Conservation (phyloP, 2,113 vertebrate species). For the Dendropsophus ebraccatus region DNA sequence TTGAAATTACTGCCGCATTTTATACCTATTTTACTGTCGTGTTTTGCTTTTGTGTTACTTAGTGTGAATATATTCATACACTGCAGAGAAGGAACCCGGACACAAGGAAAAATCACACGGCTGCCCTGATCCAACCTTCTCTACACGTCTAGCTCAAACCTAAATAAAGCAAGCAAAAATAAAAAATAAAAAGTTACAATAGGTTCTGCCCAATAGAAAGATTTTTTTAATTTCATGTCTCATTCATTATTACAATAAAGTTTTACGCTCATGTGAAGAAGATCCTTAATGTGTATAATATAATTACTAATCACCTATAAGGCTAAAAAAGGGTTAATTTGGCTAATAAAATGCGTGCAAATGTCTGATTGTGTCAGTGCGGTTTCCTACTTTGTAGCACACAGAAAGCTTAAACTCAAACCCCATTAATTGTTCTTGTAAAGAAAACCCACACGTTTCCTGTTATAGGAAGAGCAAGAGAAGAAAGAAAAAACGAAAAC, state of each 20-base stretch:
- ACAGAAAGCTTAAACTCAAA: conserved; percentile 42
- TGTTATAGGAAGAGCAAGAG: conserved; percentile 45
- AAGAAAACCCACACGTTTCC: conserved; percentile 55
- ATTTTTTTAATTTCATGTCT: too few species aligned
- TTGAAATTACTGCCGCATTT: too few species aligned
- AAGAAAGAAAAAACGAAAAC: conserved; percentile 26
- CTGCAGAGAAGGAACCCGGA: too few species aligned
- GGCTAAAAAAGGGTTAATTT: conserved; percentile 15
- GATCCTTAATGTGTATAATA: not conserved
- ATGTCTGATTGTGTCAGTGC: conserved; percentile 29
- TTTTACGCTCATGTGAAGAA: not conserved
- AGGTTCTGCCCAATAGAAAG: not conserved
- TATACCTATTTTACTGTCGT: too few species aligned
- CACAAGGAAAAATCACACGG: too few species aligned
- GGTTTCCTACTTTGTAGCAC: conserved; percentile 48
- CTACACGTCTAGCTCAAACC: not conserved
- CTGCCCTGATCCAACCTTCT: too few species aligned
- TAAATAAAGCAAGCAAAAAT: not conserved
- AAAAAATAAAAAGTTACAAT: not conserved
- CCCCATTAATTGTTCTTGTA: conserved; percentile 59
- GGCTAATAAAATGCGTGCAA: conserved; percentile 49
- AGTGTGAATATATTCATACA: too few species aligned
- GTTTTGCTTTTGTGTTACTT: too few species aligned
- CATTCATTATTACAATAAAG: not conserved
- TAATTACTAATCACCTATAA: not conserved